Evolutionary conservation across 2,113 vertebrate species (phyloP), one percentile per base, ranked within the genome.

Genomic region (Alligator sinensis): DNA sequence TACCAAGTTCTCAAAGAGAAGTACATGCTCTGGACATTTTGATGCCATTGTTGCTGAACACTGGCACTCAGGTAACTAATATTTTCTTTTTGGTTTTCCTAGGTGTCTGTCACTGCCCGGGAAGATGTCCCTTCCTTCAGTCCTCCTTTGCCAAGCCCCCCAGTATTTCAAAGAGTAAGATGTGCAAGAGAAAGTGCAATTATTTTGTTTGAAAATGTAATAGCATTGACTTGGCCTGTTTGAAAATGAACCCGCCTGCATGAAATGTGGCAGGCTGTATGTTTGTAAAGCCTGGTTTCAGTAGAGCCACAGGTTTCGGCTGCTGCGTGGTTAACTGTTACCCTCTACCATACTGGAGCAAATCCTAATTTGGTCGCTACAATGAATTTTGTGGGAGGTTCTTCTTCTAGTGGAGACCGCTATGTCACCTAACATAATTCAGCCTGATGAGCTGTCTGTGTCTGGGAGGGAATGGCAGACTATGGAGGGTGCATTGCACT

Each of bases 81-180:
- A 0, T 3, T 19, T 80, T 61, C 75, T 63, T 75, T 78, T 82
- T 54, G 68, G 16, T 83, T 77, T n/a, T 92, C 84, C 64, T 98
- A 99, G 99, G 99, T 99, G 38, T 98, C 99, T 0, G 98, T 99
- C 94, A 99, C 99, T 0, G 99, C 99, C 0, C 97, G 99, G 89
- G 99, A 99, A 94, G 99, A 99, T 0, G 99, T 99, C 1, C 99
- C 99, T 2, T 95, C 97, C 7, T 99, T 99, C 2, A 99, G 99
- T 2, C 99, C 99, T 0, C 98, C 98, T 3, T 98, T 99, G 86
- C 99, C 99, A 0, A 98, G 97, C 83, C 99, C 99, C 0, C 97
- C 99, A 0, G 92, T 99, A 38, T 99, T 99, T 93, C 98, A 98
- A 95, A 99, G 99, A 98, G 99, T 99, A 95, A 97, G 97, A 66